Evolutionary conservation across 1,140 invertebrate species (phyloP), one percentile per base, ranked within the genome.

Genomic region (Fopius arisanus): DNA sequence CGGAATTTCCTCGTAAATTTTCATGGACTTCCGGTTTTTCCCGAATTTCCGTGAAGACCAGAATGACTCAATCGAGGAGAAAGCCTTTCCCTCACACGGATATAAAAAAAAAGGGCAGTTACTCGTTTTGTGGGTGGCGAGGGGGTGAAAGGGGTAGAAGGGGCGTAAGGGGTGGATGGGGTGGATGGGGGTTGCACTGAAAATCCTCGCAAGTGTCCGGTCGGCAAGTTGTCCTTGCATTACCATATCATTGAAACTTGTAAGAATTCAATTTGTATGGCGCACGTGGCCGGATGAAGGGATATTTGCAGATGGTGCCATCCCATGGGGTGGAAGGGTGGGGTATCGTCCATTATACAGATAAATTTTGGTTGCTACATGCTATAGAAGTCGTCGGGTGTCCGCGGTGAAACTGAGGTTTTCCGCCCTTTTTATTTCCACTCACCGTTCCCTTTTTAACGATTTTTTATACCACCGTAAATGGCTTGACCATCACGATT

Each of bases 211-310:
- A 74, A 75, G 74, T 78, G 77, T 74, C 74, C 77, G 77, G 74
- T 76, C 74, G 74, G 70, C 77, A 76, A 78, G 74, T 78, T 78
- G 77, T 78, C 72, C 69, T 73, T 70, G 65, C 77, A 78, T 78
- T 78, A 78, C 77, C 77, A 78, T 78, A 78, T 78, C 77, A 78
- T 78, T 78, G 77, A 78, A 78, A 78, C 71, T 78, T 78, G 77
- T 78, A 78, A 78, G 77, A 78, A 78, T 78, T 78, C 77, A 78
- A 78, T 78, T 78, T 78, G 77, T 78, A 78, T 76, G 77, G 75
- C 77, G 76, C 77, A 78, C 77, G 77, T 78, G 77, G 77, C 75
- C 65, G 72, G 75, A 78, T 76, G 72, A 76, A 78, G 77, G 77
- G 77, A 78, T 78, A 78, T 76, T 76, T 76, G 72, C 77, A 78